Evolutionary conservation across 2,888 invertebrate genomes (phyloP), one percentile per base, ranked within the genome.

Genomic region (Thereva nobilitata): DNA sequence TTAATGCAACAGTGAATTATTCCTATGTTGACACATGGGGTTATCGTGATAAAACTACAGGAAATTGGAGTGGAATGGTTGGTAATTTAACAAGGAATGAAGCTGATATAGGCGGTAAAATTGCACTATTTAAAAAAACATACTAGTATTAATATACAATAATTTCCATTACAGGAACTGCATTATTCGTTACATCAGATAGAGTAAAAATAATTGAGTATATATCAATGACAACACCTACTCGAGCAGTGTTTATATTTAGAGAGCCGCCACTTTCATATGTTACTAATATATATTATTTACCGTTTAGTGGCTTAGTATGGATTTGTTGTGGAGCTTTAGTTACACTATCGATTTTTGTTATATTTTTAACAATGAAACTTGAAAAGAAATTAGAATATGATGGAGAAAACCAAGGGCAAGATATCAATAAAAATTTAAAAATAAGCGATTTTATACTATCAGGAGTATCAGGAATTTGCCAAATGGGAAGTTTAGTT

Each of bases 181-280:
- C 79, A 0, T 72, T 79, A 45, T 83, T 79, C 64, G 72, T 81
- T 35, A 78, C 76, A 2, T 44, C 70, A 1, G 77, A 80, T 45
- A 74, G 81, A 66, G 69, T 78, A 5, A 71, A 72, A 23, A 74
- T 79, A 0, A 77, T 85, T 0, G 86, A 86, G 72, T 86, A 85
- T 74, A 81, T 86, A 5, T 83, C 85, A 4, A 82, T 84, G 79
- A 84, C 85, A 0, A 83, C 84, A 0, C 79, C 82, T 5, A 84
- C 86, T 0, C 79, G 80, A 0, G 83, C 85, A 0, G 82, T 82
- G 38, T 87, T 89, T 73, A 82, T 89, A 34, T 89, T 89, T 78
- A 82, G 87, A 0, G 85, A 87, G 69, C 89, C 89, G 0, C 85
- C 88, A 0, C 80, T 88, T 0, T 86, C 89, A 0, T 84, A 85